Conservation (phyloP, 1,140 invertebrate genomes). For the Drosophila parabipectinata region DNA sequence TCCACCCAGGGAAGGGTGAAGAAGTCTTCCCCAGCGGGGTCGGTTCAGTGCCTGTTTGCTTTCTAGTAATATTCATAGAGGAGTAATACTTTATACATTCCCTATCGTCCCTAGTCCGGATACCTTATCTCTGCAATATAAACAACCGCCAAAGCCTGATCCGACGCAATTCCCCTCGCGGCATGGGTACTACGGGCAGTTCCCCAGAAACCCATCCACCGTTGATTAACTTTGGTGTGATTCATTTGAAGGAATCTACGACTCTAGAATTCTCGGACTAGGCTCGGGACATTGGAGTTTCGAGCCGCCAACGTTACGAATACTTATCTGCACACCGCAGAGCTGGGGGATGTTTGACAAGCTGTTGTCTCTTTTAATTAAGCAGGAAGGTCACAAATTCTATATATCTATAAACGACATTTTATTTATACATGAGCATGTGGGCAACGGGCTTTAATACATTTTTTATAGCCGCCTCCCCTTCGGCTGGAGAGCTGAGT, state of each 20-base stretch:
- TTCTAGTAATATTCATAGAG: slow-evolving; percentile 56
- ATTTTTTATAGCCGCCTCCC: slow-evolving; percentile 51
- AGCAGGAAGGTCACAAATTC: slow-evolving; percentile 70
- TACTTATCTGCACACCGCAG: slow-evolving; percentile 29
- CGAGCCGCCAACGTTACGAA: slow-evolving; percentile 8
- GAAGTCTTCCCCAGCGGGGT: slow-evolving; percentile 12
- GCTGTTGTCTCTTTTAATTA: slow-evolving; percentile 81
- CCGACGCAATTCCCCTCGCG: slow-evolving; percentile 48
- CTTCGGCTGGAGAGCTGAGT: slow-evolving; percentile 3
- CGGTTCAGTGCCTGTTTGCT: slow-evolving; percentile 47
- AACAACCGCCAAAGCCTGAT: slow-evolving; percentile 53
- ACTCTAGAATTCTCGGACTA: slow-evolving; percentile 39
- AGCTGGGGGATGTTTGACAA: slow-evolving; percentile 67
- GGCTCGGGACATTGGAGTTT: slow-evolving; percentile 22
- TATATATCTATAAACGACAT: slow-evolving; percentile 39
- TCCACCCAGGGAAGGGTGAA: slow-evolving; percentile 11
- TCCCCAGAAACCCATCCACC: slow-evolving; percentile 19
- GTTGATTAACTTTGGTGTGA: slow-evolving; percentile 65
- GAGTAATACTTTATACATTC: slow-evolving; percentile 17
- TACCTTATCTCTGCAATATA: slow-evolving; percentile 65
- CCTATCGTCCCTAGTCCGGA: slow-evolving; percentile 28
- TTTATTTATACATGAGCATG: slow-evolving; percentile 41
- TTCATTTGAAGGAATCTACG: slow-evolving; percentile 62
- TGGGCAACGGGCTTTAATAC: slow-evolving; percentile 62
- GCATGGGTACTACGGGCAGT: slow-evolving; percentile 8